Conservation (phyloP, 2,113 vertebrate species). For the Oncorhynchus kisutch region DNA sequence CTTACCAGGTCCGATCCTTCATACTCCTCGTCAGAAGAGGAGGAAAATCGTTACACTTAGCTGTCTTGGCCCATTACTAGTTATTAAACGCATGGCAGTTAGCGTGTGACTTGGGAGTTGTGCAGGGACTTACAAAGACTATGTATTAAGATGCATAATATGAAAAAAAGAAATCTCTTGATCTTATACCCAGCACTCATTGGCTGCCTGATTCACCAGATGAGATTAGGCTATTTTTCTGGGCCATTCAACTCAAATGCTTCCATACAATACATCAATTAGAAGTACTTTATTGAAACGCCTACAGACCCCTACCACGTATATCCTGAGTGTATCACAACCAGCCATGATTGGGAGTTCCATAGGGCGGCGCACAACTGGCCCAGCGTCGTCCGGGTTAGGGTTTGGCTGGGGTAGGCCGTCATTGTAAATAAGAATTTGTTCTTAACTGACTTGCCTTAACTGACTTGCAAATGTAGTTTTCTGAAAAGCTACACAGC, state of each 20-base stretch:
- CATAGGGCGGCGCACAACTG: no score
- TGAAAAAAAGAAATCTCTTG: background rate
- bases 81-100: slow-evolving; percentile 36
- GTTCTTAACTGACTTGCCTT: no score
- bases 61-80: slow-evolving; percentile 38
- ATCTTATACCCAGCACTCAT: background rate
- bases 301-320: background rate
- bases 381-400: no score
- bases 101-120: background rate
- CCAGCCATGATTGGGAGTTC: no score
- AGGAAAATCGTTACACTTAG: no score
- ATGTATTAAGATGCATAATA: slow-evolving; percentile 2
- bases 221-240: background rate
- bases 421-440: no score
- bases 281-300: background rate
- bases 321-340: background rate
- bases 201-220: no score
- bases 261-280: background rate
- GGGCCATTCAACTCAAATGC: background rate
- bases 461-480: background rate
- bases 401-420: no score
- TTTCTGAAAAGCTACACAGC: background rate
- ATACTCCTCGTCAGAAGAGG: no score
- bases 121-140: slow-evolving; percentile 19
- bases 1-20: no score